These are phyloP conservation scores for Illadopsis cleaveri DNA, from an alignment of 2,113 vertebrate genomes.

Conservation along the genomic window DNA sequence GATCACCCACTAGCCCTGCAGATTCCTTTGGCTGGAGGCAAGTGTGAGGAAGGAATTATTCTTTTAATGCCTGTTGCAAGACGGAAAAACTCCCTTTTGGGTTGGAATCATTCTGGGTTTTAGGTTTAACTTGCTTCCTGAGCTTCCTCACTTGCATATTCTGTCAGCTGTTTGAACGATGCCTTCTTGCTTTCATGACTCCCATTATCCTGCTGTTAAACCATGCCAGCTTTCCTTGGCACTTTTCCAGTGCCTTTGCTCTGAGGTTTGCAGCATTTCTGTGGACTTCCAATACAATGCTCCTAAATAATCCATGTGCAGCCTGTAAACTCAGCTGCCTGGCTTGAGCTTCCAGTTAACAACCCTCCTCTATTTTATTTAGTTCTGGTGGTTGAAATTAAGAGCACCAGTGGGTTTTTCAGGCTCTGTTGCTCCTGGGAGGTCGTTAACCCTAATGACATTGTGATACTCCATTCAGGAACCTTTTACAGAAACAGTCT, in stretches of 20 bases:
- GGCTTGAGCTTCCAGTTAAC: neutral
- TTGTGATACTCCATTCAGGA: neutral
- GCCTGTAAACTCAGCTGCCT: neutral
- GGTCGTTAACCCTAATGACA: neutral
- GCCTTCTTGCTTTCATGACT: neutral
- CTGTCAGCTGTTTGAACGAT: neutral
- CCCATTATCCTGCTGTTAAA: neutral
- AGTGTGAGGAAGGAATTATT: neutral
- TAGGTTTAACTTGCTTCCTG: neutral
- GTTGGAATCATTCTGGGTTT: neutral
- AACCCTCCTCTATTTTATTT: neutral
- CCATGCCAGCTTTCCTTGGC: neutral
- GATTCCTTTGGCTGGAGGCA: neutral
- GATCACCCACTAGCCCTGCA: neutral
- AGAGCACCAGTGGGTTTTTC: neutral
- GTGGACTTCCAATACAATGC: neutral
- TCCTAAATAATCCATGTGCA: neutral
- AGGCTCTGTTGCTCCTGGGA: neutral
- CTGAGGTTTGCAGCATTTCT: neutral
- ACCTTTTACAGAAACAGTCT: neutral
- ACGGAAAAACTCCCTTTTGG: neutral
- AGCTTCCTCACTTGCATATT: neutral
- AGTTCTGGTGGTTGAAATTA: neutral
- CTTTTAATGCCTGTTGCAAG: neutral
- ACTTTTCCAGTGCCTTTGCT: neutral